Base-by-base conservation (phyloP, 30 jellyfish, hydroid and myxozoan genomes). In the Hydractinia symbiolongicarpus region DNA sequence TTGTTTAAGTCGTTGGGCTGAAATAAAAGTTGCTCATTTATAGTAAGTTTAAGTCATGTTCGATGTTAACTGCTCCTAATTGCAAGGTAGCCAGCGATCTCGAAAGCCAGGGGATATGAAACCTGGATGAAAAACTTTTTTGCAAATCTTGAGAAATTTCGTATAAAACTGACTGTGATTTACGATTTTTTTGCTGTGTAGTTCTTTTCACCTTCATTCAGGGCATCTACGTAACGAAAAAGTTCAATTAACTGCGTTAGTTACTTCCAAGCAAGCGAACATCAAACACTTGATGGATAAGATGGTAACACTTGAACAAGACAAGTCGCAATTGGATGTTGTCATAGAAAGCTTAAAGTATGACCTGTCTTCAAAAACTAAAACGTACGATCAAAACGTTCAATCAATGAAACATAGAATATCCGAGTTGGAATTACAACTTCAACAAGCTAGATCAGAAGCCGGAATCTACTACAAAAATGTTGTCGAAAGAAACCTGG, bases 151-250 rank as follows among this genome's bases (percentile, higher is more conserved):
- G n/a, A n/a, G n/a, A n/a, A n/a, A n/a, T n/a, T n/a, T n/a, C n/a
- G n/a, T n/a, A n/a, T n/a, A n/a, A n/a, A n/a, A n/a, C n/a, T n/a
- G n/a, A n/a, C n/a, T n/a, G n/a, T n/a, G n/a, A n/a, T n/a, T n/a
- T n/a, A n/a, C n/a, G n/a, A n/a, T n/a, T n/a, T n/a, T n/a, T n/a
- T n/a, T 30, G 44, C 44, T 30, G 2, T 30, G 2, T 30, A 30
- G 44, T 30, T 30, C 2, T 30, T 30, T 30, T 30, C 44, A 30
- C 2, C 44, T 30, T 30, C 44, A 2, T 30, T 30, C 53, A 79
- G 87, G 84, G 50, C 67, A n/a, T 0, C 82, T 79, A 8, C 87
- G 82, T 9, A 79, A 79, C 68, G 84, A 79, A 60, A 79, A 79
- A 9, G 82, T 60, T 8, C 61, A 61, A 16, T 54, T 79, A 50